These are phyloP conservation scores for Simalia tracyae DNA, from an alignment of 2,797 vertebrate genomes.

Conservation along the genomic window DNA sequence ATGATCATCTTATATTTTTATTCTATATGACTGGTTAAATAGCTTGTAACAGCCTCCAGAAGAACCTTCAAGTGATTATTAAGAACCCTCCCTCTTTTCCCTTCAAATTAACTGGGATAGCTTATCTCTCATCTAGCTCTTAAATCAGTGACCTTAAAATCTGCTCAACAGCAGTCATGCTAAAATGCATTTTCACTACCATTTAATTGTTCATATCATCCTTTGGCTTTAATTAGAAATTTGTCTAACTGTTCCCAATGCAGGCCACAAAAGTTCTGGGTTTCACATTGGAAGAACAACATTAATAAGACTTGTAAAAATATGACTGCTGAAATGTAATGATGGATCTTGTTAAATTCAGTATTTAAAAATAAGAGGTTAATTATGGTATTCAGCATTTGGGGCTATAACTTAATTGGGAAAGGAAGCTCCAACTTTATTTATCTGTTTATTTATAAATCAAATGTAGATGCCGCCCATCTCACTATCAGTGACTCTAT, in stretches of 20 bases:
- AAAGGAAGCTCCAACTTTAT: not conserved
- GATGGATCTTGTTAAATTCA: not conserved
- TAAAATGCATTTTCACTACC: slow-evolving; percentile 15
- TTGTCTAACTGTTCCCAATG: slow-evolving; percentile 19
- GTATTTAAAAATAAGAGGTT: not conserved
- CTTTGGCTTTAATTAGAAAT: slow-evolving; percentile 20
- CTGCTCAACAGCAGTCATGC: not conserved
- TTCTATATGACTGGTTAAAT: slow-evolving; percentile 5
- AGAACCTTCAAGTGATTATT: slow-evolving; percentile 26
- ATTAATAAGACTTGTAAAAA: not conserved
- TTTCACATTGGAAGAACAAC: not conserved
- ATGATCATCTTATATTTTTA: slow-evolving; percentile 6
- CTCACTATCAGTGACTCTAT: no score
- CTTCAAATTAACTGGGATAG: slow-evolving; percentile 26
- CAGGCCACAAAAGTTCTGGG: not conserved
- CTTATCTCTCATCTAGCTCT: slow-evolving; percentile 19
- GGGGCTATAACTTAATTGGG: not conserved
- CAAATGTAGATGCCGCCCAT: no score
- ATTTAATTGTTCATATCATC: slow-evolving; percentile 27
- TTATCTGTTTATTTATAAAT: no score
- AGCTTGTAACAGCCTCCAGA: not conserved
- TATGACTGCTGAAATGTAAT: not conserved
- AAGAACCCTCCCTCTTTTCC: slow-evolving; percentile 14
- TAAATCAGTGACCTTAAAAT: slow-evolving; percentile 37
- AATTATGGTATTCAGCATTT: not conserved